Conservation (phyloP, 2,797 vertebrate genomes). For the Betta splendens region DNA sequence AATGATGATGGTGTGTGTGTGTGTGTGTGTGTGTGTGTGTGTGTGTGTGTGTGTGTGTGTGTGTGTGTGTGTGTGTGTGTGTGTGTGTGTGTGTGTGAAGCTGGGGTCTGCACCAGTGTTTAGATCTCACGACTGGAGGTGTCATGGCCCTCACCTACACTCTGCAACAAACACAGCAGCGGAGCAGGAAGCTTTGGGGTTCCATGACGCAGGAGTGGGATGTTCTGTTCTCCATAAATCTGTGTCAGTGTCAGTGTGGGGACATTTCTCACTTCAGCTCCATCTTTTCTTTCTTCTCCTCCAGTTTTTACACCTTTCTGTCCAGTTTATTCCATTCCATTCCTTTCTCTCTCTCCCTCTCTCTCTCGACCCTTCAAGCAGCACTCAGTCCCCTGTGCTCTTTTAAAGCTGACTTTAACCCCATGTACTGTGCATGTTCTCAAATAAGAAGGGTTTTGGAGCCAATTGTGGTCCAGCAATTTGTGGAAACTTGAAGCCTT, state of each 20-base stretch:
- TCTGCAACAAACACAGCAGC: constrained; percentile 23
- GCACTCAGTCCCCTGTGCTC: background rate
- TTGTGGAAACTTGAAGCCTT: background rate
- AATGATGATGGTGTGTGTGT: constrained; percentile 5
- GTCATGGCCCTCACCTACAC: constrained; percentile 64
- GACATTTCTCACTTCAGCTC: background rate
- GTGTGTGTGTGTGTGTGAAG: constrained; percentile 8
- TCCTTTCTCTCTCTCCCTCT: background rate
- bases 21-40: constrained; percentile 3
- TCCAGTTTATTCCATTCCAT: background rate
- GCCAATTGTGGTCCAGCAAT: background rate
- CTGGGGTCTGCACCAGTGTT: constrained; percentile 55
- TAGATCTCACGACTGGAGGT: constrained; percentile 75
- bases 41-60: constrained; percentile 7
- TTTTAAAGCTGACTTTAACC: too few relatives aligned
- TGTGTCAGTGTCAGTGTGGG: constrained; percentile 29
- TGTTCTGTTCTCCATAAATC: constrained; percentile 56
- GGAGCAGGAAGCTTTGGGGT: constrained; percentile 61
- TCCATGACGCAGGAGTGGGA: constrained; percentile 72
- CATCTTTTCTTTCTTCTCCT: background rate
- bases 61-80: constrained; percentile 7
- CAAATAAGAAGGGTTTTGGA: background rate
- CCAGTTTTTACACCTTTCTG: constrained; percentile 3
- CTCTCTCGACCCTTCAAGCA: background rate
- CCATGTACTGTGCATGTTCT: too few relatives aligned